Base-by-base conservation (phyloP, 92 coral and sea anemone genomes). In the Parazoanthus atlanticus region DNA sequence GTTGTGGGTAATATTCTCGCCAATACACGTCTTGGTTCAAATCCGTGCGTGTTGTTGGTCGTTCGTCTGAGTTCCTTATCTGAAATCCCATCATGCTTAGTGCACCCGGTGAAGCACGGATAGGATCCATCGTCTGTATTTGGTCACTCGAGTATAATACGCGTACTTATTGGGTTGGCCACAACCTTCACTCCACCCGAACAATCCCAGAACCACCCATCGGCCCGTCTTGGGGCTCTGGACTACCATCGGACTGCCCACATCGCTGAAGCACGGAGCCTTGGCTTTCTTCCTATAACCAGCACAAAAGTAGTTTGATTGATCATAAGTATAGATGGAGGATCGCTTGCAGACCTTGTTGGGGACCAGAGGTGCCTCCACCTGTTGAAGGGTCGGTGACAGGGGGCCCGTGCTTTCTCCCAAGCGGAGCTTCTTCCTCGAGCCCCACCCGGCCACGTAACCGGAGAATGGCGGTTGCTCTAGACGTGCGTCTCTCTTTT, bases 121-220 rank as follows among this genome's bases (percentile, higher is more conserved):
- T 23, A 83, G 90, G 43, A 95, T 95, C 98, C 98, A 95, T 52
- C 93, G 90, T 70, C 96, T 85, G 89, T 95, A 95, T 67, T 89
- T 89, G 23, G 98, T 93, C 30, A 95, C 98, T 56, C 98, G 86
- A 31, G 98, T 95, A 82, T 93, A 95, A 56, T 95, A 95, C 3
- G 98, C 90, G 74, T 95, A 95, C 85, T 95, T 95, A 46, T 92
- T 88, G 6, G 98, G 93, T 79, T 88, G 93, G 19, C 93, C 98
- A 28, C 98, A 95, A 10, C 98, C 98, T 38, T 93, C 98, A 61
- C 96, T 95, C 98, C 98, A 95, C 1, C 98, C 98, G 34, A 93
- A 95, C 81, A 95, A 89, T 76, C 98, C 98, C 76, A 95, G 90
- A 34, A 95, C 94, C n/a, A 89, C 89, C 98, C 98, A 95, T 58